Percentiles rank a stretch among this genome's conserved stretches.
Conservation (phyloP, 2,797 vertebrate genomes). For the Sorex maritimensis region DNA sequence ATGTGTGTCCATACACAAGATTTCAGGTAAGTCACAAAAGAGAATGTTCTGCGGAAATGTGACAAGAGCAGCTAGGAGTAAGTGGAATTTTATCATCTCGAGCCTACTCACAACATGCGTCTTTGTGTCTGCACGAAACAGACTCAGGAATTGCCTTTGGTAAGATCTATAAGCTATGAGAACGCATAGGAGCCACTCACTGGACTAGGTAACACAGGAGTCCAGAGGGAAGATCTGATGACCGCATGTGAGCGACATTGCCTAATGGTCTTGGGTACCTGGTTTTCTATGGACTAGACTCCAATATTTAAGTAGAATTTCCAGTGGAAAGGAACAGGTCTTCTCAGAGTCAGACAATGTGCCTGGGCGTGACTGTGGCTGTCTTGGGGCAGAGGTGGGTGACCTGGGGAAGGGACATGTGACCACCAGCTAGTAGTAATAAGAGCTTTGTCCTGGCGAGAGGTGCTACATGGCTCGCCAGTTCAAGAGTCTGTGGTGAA, state of each 20-base stretch:
- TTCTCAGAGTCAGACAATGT: background rate
- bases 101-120: background rate
- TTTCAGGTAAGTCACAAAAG: conserved; percentile 27
- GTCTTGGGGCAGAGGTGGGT: background rate
- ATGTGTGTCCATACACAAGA: background rate
- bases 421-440: conserved; percentile 20
- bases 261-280: background rate
- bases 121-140: background rate
- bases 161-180: conserved; percentile 13
- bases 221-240: background rate
- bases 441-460: background rate
- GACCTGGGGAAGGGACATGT: background rate
- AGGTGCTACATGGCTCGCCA: background rate
- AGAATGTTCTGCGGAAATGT: background rate
- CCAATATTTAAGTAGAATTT: background rate
- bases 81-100: background rate
- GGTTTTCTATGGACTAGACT: background rate
- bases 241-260: no score
- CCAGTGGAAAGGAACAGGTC: background rate
- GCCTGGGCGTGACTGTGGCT: background rate
- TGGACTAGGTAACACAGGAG: background rate
- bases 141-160: background rate
- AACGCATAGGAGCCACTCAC: background rate
- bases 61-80: background rate
- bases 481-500: background rate